phyloP scores from a whole-genome alignment of 2,113 vertebrate species.

The Propithecus coquereli region DNA sequence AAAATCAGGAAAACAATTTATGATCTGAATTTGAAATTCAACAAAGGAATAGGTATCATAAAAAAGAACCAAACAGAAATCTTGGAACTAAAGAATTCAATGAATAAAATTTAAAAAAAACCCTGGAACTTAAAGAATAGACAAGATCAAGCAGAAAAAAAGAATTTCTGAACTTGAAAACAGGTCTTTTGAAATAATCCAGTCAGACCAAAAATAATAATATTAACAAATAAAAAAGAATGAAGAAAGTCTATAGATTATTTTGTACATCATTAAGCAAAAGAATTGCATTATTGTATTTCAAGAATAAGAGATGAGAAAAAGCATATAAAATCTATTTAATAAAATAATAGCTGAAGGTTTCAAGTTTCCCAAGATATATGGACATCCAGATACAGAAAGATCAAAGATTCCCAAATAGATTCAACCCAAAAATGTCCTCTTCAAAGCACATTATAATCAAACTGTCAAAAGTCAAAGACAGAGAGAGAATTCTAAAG shows the following conservation, averaged over 20 bases:
- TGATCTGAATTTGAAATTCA: background rate
- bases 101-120: background rate
- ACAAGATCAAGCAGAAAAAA: background rate
- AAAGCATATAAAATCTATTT: background rate
- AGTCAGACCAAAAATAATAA: background rate
- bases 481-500: background rate
- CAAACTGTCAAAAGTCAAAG: background rate
- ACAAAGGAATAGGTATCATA: background rate
- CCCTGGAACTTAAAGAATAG: background rate
- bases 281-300: background rate
- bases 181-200: background rate
- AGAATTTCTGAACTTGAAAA: background rate
- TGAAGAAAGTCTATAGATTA: background rate
- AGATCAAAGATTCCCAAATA: background rate
- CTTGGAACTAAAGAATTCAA: background rate
- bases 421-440: background rate
- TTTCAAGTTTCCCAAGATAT: background rate
- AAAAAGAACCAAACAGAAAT: background rate
- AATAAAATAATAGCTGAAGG: background rate
- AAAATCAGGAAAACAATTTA: background rate
- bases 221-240: background rate
- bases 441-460: background rate
- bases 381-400: background rate
- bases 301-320: background rate
- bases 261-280: background rate